These are phyloP conservation scores for Danio tinwini DNA, from an alignment of 2,797 vertebrate genomes.

Conservation along the genomic window DNA sequence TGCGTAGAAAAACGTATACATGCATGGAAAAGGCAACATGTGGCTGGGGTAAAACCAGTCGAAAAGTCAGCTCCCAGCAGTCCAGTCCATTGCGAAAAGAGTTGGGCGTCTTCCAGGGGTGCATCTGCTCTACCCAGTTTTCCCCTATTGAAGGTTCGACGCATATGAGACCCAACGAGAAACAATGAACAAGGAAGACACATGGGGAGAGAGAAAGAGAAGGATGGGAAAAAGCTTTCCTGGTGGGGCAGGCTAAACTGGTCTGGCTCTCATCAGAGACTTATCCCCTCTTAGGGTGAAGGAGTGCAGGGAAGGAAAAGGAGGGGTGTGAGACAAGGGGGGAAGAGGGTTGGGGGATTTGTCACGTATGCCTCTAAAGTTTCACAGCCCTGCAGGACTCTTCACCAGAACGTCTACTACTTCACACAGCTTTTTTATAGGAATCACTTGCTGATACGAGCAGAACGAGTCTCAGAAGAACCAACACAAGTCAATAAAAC, in stretches of 20 bases:
- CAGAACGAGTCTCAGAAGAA: slow-evolving; percentile 17
- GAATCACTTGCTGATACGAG: slow-evolving; percentile 21
- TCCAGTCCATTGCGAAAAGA: slow-evolving; percentile 75
- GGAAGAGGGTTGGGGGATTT: slow-evolving; percentile 32
- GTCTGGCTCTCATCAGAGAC: slow-evolving; percentile 61
- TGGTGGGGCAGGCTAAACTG: slow-evolving; percentile 68
- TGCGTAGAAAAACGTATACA: background rate
- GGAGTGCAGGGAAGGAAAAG: slow-evolving; percentile 36
- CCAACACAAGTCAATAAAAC: slow-evolving; percentile 13
- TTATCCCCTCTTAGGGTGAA: slow-evolving; percentile 54
- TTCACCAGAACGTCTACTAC: slow-evolving; percentile 46
- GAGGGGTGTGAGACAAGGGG: slow-evolving; percentile 22
- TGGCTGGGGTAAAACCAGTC: slow-evolving; percentile 22
- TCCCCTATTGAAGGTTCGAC: background rate
- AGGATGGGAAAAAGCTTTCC: slow-evolving; percentile 47
- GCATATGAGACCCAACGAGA: background rate
- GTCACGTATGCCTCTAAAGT: slow-evolving; percentile 66
- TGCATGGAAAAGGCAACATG: slow-evolving; percentile 9
- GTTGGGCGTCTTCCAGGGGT: slow-evolving; percentile 81
- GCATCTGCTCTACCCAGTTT: slow-evolving; percentile 81
- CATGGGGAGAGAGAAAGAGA: slow-evolving; percentile 8
- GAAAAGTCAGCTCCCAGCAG: slow-evolving; percentile 59
- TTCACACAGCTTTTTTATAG: slow-evolving; percentile 44
- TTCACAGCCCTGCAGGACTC: slow-evolving; percentile 67
- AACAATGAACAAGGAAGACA: slow-evolving; percentile 16